Base-by-base conservation (phyloP, 2,113 vertebrate genomes). In the Chrysochloris asiatica region DNA sequence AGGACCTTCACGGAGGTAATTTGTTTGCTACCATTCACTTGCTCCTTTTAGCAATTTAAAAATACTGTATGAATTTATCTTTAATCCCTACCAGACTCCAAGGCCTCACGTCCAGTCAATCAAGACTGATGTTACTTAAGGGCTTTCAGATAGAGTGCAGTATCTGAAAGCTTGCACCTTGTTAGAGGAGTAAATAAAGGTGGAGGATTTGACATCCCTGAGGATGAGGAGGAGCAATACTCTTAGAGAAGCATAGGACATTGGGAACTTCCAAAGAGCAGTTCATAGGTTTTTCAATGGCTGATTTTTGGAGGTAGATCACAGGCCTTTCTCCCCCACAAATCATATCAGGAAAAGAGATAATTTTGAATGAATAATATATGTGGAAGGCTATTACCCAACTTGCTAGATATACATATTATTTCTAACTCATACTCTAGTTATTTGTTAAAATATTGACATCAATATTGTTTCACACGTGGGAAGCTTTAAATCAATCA, bases 111-210 rank as follows among this genome's bases (percentile, higher is more conserved):
- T 77, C 82, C 22, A 38, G 19, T 72, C 13, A 17, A 0, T 14
- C 1, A 11, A 92, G 50, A 50, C 16, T 47, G 19, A n/a, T 33
- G 43, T 26, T 30, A 41, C 11, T 8, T 2, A 14, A 84, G 80
- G 30, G 36, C 6, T 8, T 84, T 26, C 24, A 2, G 4, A 0
- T n/a, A n/a, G n/a, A 5, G 33, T 2, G 0, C 4, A 28, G 33
- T 17, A 4, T 13, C 16, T 9, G 19, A 28, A 83, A n/a, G 5
- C 19, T 19, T 45, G 24, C 5, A 33, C 11, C 4, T 38, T 43
- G 26, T 28, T 7, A 48, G 36, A 56, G 11, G 33, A 69, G 36
- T 28, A 73, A 59, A 52, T 21, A 14, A 41, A 41, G 63, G 4
- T 6, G 8, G 30, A 14, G 4, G 21, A 8, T 50, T 63, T 28